These are phyloP conservation scores for Cyclophora albipunctata DNA, from an alignment of 2,888 invertebrate species.

Conservation along the genomic window DNA sequence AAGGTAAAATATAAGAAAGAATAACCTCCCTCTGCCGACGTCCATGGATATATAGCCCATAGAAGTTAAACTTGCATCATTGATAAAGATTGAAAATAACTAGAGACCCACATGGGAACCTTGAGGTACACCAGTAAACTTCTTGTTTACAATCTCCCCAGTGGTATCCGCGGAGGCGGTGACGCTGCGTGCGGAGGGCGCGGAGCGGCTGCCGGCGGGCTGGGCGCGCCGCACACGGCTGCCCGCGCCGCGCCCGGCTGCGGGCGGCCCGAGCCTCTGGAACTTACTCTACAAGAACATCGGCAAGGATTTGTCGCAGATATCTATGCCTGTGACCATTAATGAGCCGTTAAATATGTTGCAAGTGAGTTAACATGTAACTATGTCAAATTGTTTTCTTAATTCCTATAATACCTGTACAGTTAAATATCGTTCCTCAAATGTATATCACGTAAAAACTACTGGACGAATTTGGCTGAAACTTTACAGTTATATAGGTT, in stretches of 20 bases:
- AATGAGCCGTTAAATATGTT: constrained; percentile 89
- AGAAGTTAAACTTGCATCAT: no score
- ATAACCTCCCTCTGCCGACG: no score
- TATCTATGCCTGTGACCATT: constrained; percentile 90
- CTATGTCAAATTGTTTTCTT: neutral
- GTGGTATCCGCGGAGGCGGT: constrained; percentile 45
- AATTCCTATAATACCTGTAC: no score
- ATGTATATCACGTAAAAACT: no score
- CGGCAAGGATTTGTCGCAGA: constrained; percentile 89
- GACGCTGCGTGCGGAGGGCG: constrained; percentile 33
- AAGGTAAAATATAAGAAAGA: no score
- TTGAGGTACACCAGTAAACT: no score
- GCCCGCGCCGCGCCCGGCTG: constrained; percentile 82
- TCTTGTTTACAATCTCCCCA: constrained; percentile 9
- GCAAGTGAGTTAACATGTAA: constrained; percentile 66
- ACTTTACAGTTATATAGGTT: no score
- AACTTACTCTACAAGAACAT: constrained; percentile 87
- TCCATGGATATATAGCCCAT: no score
- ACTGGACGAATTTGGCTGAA: no score
- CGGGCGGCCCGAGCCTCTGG: constrained; percentile 86
- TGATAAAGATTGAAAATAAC: no score
- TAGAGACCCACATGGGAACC: no score
- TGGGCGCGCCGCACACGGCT: constrained; percentile 78
- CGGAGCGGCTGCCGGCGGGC: constrained; percentile 12
- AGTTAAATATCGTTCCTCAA: no score